phyloP scores from a whole-genome alignment of 1,140 invertebrate species.

The Aphelenchoides avenae region DNA sequence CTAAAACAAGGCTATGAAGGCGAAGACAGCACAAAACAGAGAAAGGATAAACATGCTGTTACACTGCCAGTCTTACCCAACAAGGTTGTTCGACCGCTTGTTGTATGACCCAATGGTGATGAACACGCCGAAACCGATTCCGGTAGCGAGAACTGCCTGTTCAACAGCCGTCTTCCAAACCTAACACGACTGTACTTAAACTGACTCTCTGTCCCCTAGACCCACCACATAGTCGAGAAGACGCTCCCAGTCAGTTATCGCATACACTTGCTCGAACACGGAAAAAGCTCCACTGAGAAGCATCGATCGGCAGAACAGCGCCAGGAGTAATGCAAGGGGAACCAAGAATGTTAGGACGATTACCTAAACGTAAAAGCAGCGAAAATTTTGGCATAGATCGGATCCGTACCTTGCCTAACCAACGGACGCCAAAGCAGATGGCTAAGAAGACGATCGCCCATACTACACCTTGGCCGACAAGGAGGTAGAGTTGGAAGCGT shows the following conservation, averaged over 20 bases:
- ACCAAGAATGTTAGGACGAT: slow-evolving; percentile 39
- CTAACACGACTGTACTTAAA: slow-evolving; percentile 2
- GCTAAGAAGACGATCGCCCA: slow-evolving; percentile 52
- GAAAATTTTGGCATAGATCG: slow-evolving; percentile 8
- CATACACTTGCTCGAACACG: slow-evolving; percentile 40
- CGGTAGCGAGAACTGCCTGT: slow-evolving; percentile 55
- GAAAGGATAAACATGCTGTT: too few species aligned
- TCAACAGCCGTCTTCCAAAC: slow-evolving; percentile 56
- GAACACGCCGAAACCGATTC: slow-evolving; percentile 58
- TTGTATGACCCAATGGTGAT: slow-evolving; percentile 59
- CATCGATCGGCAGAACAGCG: slow-evolving; percentile 23
- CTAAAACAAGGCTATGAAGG: slow-evolving; percentile 25
- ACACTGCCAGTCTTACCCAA: too few species aligned
- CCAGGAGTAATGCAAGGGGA: slow-evolving; percentile 30
- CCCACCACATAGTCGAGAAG: slow-evolving; percentile 48
- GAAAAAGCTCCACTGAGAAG: slow-evolving; percentile 36
- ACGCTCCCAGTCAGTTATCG: slow-evolving; percentile 48
- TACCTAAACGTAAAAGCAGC: slow-evolving; percentile 11
- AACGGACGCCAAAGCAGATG: slow-evolving; percentile 57
- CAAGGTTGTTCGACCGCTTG: slow-evolving; percentile 56
- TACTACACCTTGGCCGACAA: slow-evolving; percentile 47
- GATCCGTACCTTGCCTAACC: slow-evolving; percentile 50
- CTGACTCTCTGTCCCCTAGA: neutral
- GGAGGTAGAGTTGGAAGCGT: slow-evolving; percentile 46
- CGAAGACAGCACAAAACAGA: too few species aligned